phyloP scores from a whole-genome alignment of 92 coral and sea anemone genomes.

The Bergia sp. region DNA sequence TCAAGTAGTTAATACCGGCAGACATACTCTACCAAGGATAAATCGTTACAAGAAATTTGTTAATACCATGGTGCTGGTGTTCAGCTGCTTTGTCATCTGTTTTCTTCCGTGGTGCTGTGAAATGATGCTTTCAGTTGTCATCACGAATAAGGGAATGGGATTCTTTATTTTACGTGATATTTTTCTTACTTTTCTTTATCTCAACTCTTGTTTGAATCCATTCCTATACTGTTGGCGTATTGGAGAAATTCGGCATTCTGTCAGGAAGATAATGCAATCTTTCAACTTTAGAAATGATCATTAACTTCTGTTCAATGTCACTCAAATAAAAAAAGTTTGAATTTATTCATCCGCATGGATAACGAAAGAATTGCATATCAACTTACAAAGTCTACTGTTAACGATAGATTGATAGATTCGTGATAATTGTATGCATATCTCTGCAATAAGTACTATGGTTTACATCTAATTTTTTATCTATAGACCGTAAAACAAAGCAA shows the following conservation, averaged over 20 bases:
- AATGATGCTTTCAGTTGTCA: background rate
- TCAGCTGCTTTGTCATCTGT: background rate
- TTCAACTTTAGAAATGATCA: no score
- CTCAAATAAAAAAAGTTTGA: no score
- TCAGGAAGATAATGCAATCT: background rate
- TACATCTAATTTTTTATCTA: no score
- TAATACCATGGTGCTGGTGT: slow-evolving; percentile 6
- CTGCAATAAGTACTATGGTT: no score
- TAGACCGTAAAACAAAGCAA: no score
- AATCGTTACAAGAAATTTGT: slow-evolving; percentile 5
- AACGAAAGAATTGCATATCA: no score
- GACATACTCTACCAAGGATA: background rate
- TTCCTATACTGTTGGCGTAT: slow-evolving; percentile 16
- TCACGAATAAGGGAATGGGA: background rate
- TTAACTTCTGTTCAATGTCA: no score
- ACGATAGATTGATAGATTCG: no score
- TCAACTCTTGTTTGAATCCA: slow-evolving; percentile 22
- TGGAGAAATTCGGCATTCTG: slow-evolving; percentile 14
- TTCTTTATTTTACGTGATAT: background rate
- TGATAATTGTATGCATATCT: no score
- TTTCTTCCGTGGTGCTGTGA: slow-evolving; percentile 2
- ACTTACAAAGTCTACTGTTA: no score
- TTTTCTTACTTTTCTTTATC: background rate
- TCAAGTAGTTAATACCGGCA: background rate
- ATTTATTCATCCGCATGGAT: no score